These are phyloP conservation scores for Etia nguti DNA, from an alignment of 2,113 vertebrate genomes.

Conservation along the genomic window DNA sequence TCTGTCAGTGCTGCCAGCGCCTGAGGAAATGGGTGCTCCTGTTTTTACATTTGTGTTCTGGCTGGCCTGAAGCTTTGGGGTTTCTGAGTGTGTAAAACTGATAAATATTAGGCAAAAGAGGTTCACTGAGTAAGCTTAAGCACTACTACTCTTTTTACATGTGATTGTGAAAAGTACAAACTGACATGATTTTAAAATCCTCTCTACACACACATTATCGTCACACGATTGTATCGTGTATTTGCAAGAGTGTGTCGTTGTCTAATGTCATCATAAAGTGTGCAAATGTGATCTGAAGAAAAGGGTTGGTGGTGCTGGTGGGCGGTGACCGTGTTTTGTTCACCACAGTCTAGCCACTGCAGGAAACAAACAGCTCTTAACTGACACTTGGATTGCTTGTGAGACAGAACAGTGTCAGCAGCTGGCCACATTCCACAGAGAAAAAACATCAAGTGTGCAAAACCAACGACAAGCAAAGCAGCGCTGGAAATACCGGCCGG, in stretches of 20 bases:
- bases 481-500: slow-evolving; percentile 14
- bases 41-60: slow-evolving; percentile 15
- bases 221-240: background rate
- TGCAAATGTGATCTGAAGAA: background rate
- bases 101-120: background rate
- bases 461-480: background rate
- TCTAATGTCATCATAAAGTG: background rate
- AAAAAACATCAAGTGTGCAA: background rate
- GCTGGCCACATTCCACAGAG: slow-evolving; percentile 6
- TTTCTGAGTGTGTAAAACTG: background rate
- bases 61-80: background rate
- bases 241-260: background rate
- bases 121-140: background rate
- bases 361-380: background rate
- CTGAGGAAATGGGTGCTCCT: slow-evolving; percentile 64
- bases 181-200: background rate
- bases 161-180: background rate
- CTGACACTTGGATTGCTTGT: background rate
- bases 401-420: background rate
- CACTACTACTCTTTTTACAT: background rate
- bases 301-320: background rate
- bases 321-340: background rate
- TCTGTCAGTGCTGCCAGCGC: slow-evolving; percentile 20
- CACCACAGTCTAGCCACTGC: background rate
- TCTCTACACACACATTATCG: background rate